phyloP scores from a whole-genome alignment of 64 coral and sea anemone genomes.

The Montipora cactus region DNA sequence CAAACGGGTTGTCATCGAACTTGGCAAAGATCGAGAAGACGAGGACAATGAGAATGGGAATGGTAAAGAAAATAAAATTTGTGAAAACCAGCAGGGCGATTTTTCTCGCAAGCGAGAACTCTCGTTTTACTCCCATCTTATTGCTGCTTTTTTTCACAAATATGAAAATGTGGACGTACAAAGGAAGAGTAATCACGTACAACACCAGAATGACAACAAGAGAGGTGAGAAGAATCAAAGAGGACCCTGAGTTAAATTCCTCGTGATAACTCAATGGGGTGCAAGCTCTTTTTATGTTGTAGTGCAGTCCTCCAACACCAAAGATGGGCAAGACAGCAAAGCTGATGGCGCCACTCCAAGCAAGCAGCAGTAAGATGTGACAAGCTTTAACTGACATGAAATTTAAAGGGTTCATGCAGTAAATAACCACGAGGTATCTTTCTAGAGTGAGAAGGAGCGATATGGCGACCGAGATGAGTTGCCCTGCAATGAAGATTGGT shows the following conservation, averaged over 20 bases:
- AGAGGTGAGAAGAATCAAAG: constrained; percentile 65
- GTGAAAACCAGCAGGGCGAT: constrained; percentile 76
- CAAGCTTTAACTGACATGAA: constrained; percentile 49
- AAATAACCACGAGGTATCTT: constrained; percentile 78
- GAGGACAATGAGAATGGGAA: constrained; percentile 75
- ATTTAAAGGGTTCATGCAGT: constrained; percentile 72
- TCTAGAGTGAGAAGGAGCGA: constrained; percentile 86
- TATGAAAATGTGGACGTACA: constrained; percentile 65
- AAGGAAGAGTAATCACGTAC: constrained; percentile 69
- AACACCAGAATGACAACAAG: constrained; percentile 66
- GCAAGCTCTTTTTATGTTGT: constrained; percentile 92
- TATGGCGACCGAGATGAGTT: constrained; percentile 80
- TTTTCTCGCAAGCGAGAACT: constrained; percentile 72
- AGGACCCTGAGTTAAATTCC: constrained; percentile 54
- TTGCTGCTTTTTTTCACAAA: constrained; percentile 79
- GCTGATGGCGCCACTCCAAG: constrained; percentile 63
- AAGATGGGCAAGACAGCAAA: constrained; percentile 83
- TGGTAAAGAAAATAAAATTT: constrained; percentile 87
- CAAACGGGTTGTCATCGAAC: constrained; percentile 59
- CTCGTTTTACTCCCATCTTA: constrained; percentile 62
- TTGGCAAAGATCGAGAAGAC: constrained; percentile 65
- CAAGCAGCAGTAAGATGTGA: constrained; percentile 58
- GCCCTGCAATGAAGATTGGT: constrained; percentile 85
- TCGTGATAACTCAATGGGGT: constrained; percentile 74
- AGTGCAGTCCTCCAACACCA: constrained; percentile 87